Conservation (phyloP, 1,140 invertebrate genomes). For the Spodoptera litura region DNA sequence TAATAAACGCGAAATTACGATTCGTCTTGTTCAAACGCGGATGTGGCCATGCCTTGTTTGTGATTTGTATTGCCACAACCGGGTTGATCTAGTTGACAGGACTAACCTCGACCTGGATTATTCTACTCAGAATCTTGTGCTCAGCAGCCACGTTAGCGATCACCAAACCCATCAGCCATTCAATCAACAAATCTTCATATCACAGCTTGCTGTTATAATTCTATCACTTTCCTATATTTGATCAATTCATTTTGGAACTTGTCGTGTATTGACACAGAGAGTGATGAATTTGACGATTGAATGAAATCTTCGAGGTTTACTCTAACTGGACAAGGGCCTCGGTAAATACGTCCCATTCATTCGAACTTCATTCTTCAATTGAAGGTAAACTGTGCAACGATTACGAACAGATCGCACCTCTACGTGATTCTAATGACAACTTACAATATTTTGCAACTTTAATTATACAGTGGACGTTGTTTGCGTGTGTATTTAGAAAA, state of each 20-base stretch:
- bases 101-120: too few relatives aligned
- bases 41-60: neutral
- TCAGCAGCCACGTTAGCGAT: too few relatives aligned
- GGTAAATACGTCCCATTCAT: constrained; percentile 44
- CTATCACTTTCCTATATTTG: constrained; percentile 45
- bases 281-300: constrained; percentile 45
- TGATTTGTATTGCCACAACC: neutral
- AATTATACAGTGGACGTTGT: constrained; percentile 24
- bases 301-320: constrained; percentile 37
- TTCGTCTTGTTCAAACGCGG: neutral
- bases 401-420: constrained; percentile 23
- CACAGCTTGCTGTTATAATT: constrained; percentile 21
- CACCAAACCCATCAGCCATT: too few relatives aligned
- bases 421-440: constrained; percentile 36
- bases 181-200: neutral
- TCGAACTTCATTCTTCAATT: constrained; percentile 38
- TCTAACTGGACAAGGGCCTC: constrained; percentile 26
- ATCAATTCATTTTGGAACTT: constrained; percentile 18
- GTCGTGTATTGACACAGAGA: constrained; percentile 35
- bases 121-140: neutral
- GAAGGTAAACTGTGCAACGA: constrained; percentile 29
- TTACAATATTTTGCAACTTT: constrained; percentile 35
- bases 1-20: constrained; percentile 10
- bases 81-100: too few relatives aligned
- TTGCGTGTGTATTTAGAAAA: constrained; percentile 34